A percentile compares a stretch with the other conserved stretches of the same genome.
These are phyloP conservation scores for Pseudomyrmex cubaensis DNA, from an alignment of 1,140 invertebrate genomes.

Conservation along the genomic window DNA sequence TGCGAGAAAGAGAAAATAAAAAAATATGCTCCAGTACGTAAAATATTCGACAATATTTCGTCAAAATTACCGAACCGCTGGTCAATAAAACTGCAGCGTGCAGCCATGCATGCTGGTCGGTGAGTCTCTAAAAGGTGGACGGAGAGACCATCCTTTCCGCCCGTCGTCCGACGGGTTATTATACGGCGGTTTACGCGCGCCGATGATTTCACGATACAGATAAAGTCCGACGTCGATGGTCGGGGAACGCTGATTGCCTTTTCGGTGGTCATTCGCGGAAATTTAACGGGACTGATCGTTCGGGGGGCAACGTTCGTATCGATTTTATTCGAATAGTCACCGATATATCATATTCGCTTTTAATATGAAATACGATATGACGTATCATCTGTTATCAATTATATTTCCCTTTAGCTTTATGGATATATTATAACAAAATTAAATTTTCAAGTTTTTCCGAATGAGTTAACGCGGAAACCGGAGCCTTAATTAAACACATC, in stretches of 20 bases:
- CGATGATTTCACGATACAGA: slow-evolving; percentile 47
- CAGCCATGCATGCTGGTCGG: neutral
- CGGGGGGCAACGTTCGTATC: neutral
- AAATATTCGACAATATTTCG: slow-evolving; percentile 17
- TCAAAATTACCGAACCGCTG: slow-evolving; percentile 49
- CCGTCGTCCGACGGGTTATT: slow-evolving; percentile 39
- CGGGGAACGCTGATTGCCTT: slow-evolving; percentile 43
- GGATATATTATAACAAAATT: neutral
- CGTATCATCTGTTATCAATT: neutral
- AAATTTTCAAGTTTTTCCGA: neutral
- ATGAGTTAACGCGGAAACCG: neutral
- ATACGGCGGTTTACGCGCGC: slow-evolving; percentile 45
- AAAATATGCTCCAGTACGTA: neutral
- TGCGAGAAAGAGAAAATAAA: slow-evolving; percentile 47
- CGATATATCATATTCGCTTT: slow-evolving; percentile 13
- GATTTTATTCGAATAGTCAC: slow-evolving; percentile 26
- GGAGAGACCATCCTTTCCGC: slow-evolving; percentile 17
- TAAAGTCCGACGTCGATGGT: slow-evolving; percentile 42
- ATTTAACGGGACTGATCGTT: slow-evolving; percentile 43
- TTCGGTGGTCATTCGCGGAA: slow-evolving; percentile 46
- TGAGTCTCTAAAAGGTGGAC: slow-evolving; percentile 30
- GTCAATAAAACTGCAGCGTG: slow-evolving; percentile 49
- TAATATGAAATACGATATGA: slow-evolving; percentile 24
- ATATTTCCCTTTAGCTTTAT: neutral
- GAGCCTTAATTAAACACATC: neutral